Evolutionary conservation across 2,113 vertebrate species (phyloP).

Genomic region (Psophia crepitans): DNA sequence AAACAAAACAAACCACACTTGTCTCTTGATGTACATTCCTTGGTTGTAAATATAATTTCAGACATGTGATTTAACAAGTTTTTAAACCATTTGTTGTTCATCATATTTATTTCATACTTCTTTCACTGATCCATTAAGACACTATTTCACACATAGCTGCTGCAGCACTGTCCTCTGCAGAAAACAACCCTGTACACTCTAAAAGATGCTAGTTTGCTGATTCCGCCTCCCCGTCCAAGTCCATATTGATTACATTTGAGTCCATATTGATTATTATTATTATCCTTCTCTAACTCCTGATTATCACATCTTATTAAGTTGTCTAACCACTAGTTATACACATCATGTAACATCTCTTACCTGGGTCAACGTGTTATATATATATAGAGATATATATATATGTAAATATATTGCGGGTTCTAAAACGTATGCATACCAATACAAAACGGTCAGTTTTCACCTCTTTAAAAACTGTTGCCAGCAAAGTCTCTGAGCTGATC

Average conservation of each 20-base stretch:
- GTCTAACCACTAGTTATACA: not conserved
- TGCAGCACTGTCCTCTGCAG: not conserved
- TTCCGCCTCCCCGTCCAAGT: fast-evolving
- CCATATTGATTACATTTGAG: not conserved
- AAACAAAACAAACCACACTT: not conserved
- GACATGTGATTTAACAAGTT: not conserved
- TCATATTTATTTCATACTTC: not conserved
- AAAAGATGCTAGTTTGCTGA: not conserved
- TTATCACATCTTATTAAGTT: not conserved
- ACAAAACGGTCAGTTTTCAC: not conserved
- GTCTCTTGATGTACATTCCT: not conserved
- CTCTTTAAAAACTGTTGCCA: not conserved
- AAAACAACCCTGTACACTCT: not conserved
- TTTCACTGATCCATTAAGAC: not conserved
- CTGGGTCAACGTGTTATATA: not conserved
- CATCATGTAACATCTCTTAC: not conserved
- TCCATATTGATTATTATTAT: not conserved
- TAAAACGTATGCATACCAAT: not conserved
- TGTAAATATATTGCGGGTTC: not conserved
- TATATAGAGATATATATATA: not conserved
- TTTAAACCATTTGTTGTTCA: not conserved
- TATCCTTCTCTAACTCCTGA: not conserved
- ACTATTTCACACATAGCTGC: not conserved
- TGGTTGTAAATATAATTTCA: not conserved
- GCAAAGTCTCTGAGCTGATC: not conserved